Evolutionary conservation across 2,797 vertebrate species (phyloP).

Genomic region (Hippoglossus hippoglossus): DNA sequence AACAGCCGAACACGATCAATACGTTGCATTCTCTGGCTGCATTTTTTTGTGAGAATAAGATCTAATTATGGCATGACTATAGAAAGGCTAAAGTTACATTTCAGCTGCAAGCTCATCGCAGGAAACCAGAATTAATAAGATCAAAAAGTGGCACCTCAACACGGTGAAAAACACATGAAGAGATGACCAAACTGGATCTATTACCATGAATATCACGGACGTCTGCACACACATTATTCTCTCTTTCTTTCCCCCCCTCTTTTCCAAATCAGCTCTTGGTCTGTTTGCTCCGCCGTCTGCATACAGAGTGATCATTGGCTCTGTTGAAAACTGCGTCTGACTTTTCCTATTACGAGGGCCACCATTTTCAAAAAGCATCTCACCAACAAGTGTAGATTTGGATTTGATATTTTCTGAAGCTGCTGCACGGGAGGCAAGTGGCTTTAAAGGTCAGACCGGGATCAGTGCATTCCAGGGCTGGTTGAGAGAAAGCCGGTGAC

Average conservation of each 20-base stretch:
- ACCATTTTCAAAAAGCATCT: neutral
- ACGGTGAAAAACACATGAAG: neutral
- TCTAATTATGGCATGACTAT: conserved; percentile 37
- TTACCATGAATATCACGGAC: conserved; percentile 28
- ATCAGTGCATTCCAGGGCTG: conserved; percentile 50
- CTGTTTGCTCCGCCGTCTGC: neutral
- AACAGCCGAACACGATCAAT: neutral
- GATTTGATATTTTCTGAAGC: neutral
- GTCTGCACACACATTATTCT: conserved; percentile 10
- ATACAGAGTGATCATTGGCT: neutral
- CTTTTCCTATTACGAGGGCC: neutral
- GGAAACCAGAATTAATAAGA: too few relatives aligned
- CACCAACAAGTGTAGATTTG: neutral
- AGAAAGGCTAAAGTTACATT: conserved; percentile 28
- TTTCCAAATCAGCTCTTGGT: too few relatives aligned
- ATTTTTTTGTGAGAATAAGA: neutral
- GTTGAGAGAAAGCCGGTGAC: conserved; percentile 17
- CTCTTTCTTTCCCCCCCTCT: too few relatives aligned
- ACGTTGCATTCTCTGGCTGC: conserved; percentile 7
- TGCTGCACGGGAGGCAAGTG: conserved; percentile 3
- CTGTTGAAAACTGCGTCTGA: neutral
- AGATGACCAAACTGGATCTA: neutral
- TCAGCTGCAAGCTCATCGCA: neutral
- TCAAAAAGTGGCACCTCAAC: neutral
- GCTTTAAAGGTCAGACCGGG: conserved; percentile 32